Evolutionary conservation across 2,113 vertebrate species (phyloP), one percentile per base, ranked within the genome.

Genomic region (Pteruthius melanotis): DNA sequence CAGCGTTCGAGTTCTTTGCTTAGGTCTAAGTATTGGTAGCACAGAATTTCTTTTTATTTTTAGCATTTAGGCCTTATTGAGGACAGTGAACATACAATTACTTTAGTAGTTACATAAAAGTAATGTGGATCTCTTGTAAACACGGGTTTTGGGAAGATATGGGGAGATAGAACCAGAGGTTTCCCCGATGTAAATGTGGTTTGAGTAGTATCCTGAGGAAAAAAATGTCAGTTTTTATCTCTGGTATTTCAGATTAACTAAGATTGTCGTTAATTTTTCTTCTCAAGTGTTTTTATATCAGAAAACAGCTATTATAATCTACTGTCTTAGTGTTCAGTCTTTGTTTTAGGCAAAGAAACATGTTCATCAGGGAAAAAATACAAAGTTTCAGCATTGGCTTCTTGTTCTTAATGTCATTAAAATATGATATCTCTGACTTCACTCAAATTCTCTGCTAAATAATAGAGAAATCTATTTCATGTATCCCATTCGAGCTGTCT

Each of bases 401-500:
- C 1, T 7, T 74, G 10, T 63, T 18, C 7, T 74, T 78, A 39
- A 31, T 64, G 13, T 22, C 14, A 57, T 42, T 37, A 37, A 63
- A 63, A 20, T 66, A 47, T 2, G 3, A 47, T 45, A 8, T 27
- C 42, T 68, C 47, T 71, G 28, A 61, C n/a, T 57, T 78, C 21
- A 47, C 7, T 42, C 42, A 90, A 39, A 4, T 49, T 64, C 18
- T 64, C 4, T 1, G 1, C 11, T 59, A 53, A 64, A 22, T 44
- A 72, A 14, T 35, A 75, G 39, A 31, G 26, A 52, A 75, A n/a
- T 56, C 7, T 54, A 2, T 80, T 50, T 31, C 2, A 11, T 47
- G 26, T 57, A 1, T 65, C 9, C 15, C 0, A 0, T 57, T 65
- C 30, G 37, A 28, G 12, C 61, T 33, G 23, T 66, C 30, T 60